phyloP scores from a whole-genome alignment of 2,888 invertebrate species.

The Lasioglossum malachurum region DNA sequence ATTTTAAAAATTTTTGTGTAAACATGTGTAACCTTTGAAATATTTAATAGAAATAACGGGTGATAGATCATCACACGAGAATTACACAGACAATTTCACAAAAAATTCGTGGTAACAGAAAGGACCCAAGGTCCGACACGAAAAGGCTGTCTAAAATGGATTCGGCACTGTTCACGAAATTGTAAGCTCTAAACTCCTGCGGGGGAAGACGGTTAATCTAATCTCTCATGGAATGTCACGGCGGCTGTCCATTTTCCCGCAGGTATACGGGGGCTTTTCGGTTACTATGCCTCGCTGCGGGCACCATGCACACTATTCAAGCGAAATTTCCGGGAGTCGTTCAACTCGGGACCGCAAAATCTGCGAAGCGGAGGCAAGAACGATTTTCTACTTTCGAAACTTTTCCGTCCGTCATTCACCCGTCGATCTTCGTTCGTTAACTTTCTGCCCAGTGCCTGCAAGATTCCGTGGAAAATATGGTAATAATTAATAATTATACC shows the following conservation, averaged over 20 bases:
- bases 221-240: constrained; percentile 6
- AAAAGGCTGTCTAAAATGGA: not conserved
- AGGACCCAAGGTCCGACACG: not conserved
- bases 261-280: constrained; percentile 1
- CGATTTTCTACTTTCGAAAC: constrained; percentile 6
- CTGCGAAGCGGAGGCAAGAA: not conserved
- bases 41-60: not conserved
- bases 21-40: not conserved
- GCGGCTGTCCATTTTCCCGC: not conserved
- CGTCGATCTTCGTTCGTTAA: not conserved
- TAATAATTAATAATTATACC: not conserved
- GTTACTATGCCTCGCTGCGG: not conserved
- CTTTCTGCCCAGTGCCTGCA: not conserved
- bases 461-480: no score
- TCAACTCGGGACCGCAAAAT: constrained; percentile 2
- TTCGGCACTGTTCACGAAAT: not conserved
- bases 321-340: constrained; percentile 2
- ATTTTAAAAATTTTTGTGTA: no score
- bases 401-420: not conserved
- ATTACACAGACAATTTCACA: not conserved
- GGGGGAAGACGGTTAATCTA: not conserved
- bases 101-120: not conserved
- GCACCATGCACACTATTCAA: not conserved
- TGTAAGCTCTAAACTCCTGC: not conserved
- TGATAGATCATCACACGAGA: not conserved